These are phyloP conservation scores for Zosterops japonicus DNA, from an alignment of 2,113 vertebrate species.

Conservation along the genomic window DNA sequence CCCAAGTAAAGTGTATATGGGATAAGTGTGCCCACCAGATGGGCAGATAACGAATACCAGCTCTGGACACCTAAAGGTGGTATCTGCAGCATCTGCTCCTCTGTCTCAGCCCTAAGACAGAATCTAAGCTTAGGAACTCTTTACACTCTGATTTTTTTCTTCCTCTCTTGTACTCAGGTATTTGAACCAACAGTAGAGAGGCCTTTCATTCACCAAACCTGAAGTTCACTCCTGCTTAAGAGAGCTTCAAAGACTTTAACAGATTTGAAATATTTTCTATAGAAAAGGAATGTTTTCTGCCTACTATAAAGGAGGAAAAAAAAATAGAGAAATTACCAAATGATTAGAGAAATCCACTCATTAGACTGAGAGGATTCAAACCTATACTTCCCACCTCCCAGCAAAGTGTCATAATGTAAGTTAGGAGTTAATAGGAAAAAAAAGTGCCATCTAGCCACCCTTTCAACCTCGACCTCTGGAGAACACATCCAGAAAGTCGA, in stretches of 20 bases:
- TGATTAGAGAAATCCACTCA: not conserved
- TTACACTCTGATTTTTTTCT: not conserved
- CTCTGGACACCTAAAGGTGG: not conserved
- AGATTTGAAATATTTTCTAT: not conserved
- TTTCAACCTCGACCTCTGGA: not conserved
- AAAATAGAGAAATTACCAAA: not conserved
- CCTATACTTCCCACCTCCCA: not conserved
- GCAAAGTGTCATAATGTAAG: not conserved
- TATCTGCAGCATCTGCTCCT: not conserved
- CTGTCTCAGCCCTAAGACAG: not conserved
- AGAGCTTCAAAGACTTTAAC: not conserved
- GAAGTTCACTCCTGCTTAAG: not conserved
- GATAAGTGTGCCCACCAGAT: accelerated
- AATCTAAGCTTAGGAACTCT: not conserved
- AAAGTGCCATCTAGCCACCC: not conserved
- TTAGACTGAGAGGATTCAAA: not conserved
- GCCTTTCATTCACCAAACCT: not conserved
- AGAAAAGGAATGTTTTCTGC: not conserved
- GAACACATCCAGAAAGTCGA: not conserved
- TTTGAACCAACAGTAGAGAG: not conserved
- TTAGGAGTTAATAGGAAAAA: not conserved
- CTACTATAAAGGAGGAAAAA: not conserved
- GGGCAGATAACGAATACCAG: not conserved
- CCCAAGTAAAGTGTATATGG: not conserved
- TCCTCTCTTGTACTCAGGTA: not conserved